Evolutionary conservation across 2,797 vertebrate species (phyloP).

Genomic region (Telmatherina bonti): DNA sequence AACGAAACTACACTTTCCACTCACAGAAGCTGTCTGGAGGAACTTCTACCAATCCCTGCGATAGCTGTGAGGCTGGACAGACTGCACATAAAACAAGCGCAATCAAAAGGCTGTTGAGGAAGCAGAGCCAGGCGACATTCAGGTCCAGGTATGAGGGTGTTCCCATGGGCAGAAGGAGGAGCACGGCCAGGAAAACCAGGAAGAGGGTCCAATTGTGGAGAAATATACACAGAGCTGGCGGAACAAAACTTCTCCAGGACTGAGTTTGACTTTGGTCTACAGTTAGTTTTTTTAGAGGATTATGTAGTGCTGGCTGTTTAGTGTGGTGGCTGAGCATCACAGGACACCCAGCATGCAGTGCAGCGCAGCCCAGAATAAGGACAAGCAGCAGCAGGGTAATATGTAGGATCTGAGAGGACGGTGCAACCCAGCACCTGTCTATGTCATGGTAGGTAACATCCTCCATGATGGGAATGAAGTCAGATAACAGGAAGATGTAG

Average conservation of each 20-base stretch:
- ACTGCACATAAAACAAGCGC: constrained; percentile 79
- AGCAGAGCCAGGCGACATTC: constrained; percentile 88
- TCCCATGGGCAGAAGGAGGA: constrained; percentile 73
- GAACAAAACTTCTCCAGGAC: constrained; percentile 64
- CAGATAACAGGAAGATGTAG: constrained; percentile 75
- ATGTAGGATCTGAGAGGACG: constrained; percentile 76
- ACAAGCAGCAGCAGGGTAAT: constrained; percentile 65
- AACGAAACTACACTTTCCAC: constrained; percentile 84
- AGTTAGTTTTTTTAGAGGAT: background rate
- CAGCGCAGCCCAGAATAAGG: constrained; percentile 43
- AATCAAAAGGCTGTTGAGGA: constrained; percentile 89
- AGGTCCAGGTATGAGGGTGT: constrained; percentile 88
- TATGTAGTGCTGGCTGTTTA: background rate
- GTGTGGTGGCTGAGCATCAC: constrained; percentile 6
- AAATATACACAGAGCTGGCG: constrained; percentile 78
- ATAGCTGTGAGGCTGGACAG: constrained; percentile 51
- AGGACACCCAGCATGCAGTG: constrained; percentile 34
- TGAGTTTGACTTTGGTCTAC: constrained; percentile 6
- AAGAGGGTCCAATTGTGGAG: constrained; percentile 86
- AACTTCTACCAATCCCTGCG: constrained; percentile 29
- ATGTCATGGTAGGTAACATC: constrained; percentile 40
- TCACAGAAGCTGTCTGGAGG: constrained; percentile 86
- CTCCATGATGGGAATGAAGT: constrained; percentile 54
- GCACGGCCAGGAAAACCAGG: constrained; percentile 76
- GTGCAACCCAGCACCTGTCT: constrained; percentile 75